phyloP scores from a whole-genome alignment of 2,113 vertebrate species.

The Gavialis gangeticus region DNA sequence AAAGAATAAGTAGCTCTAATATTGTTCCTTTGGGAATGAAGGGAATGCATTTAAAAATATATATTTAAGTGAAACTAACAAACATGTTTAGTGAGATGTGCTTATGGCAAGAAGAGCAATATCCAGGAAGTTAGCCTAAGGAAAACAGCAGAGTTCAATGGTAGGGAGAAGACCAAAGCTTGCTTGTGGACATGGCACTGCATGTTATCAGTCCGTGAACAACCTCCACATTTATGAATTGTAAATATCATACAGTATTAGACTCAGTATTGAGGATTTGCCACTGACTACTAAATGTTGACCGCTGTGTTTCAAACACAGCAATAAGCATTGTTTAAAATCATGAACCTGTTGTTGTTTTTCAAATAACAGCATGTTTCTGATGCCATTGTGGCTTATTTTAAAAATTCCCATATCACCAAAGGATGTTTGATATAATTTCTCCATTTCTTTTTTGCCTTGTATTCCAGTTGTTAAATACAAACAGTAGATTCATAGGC shows the following conservation, averaged over 20 bases:
- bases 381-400: slow-evolving; percentile 18
- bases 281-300: background rate
- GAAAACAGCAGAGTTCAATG: background rate
- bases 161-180: background rate
- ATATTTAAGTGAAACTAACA: background rate
- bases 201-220: background rate
- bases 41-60: background rate
- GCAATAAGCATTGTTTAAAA: slow-evolving; percentile 20
- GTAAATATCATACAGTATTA: background rate
- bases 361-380: slow-evolving; percentile 28
- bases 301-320: slow-evolving; percentile 1
- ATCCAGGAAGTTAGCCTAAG: background rate
- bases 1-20: background rate
- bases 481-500: slow-evolving; percentile 62
- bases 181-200: background rate
- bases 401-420: slow-evolving; percentile 46
- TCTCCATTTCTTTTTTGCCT: slow-evolving; percentile 48
- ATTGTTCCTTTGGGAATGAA: background rate
- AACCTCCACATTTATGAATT: background rate
- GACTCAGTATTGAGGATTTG: background rate
- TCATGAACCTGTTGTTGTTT: slow-evolving; percentile 34
- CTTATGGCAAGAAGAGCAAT: background rate
- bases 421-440: slow-evolving; percentile 52
- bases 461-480: slow-evolving; percentile 70
- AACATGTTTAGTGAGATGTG: background rate